These are phyloP conservation scores for Vanacampus margaritifer DNA, from an alignment of 2,113 vertebrate genomes.

Conservation along the genomic window DNA sequence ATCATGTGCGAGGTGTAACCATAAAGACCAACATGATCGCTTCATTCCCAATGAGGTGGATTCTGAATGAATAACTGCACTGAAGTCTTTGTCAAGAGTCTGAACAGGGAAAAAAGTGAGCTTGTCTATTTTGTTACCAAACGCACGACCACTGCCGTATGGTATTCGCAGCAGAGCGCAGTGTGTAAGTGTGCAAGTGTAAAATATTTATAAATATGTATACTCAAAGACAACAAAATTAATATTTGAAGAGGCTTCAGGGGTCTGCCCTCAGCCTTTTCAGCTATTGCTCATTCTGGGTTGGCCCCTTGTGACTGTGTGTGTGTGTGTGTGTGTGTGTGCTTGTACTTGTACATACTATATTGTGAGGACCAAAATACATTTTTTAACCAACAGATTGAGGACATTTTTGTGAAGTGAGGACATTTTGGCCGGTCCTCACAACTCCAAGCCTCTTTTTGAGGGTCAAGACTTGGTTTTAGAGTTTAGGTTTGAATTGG, in stretches of 20 bases:
- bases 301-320: neutral
- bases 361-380: no score
- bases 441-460: no score
- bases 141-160: conserved; percentile 52
- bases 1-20: neutral
- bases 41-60: no score
- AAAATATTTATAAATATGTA: conserved; percentile 63
- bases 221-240: conserved; percentile 45
- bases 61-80: no score
- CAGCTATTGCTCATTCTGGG: conserved; percentile 10
- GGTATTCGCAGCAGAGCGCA: conserved; percentile 30
- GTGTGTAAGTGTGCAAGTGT: conserved; percentile 49
- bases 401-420: no score
- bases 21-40: neutral
- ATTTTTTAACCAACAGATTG: no score
- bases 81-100: neutral
- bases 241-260: conserved; percentile 53
- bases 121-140: conserved; percentile 41
- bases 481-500: no score
- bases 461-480: no score
- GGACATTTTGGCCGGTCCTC: no score
- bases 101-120: neutral
- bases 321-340: neutral
- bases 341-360: neutral
- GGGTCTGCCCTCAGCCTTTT: conserved; percentile 23